A percentile compares a stretch with the other conserved stretches of the same genome.
Evolutionary conservation across 1,140 invertebrate genomes (phyloP).

Genomic region (Aphelinus certus): DNA sequence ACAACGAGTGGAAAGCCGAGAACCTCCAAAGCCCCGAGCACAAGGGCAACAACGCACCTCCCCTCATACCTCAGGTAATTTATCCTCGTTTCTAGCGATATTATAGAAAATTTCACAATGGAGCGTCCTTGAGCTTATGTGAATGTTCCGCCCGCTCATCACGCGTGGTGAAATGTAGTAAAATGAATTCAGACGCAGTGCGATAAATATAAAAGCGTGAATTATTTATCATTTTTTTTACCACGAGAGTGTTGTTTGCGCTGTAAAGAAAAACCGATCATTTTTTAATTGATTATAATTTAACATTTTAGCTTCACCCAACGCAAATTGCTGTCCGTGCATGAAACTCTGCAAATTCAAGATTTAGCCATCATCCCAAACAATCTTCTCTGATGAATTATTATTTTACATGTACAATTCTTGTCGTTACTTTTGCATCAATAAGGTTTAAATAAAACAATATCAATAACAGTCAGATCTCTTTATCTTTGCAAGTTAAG

Average conservation of each 20-base stretch:
- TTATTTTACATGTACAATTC: too few relatives aligned
- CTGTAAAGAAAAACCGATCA: too few relatives aligned
- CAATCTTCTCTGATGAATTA: neutral
- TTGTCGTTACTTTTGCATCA: neutral
- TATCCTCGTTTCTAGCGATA: neutral
- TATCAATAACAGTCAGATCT: neutral
- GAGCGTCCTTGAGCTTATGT: too few relatives aligned
- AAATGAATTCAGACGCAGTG: too few relatives aligned
- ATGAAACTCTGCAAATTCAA: conserved; percentile 41
- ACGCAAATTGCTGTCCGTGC: conserved; percentile 44
- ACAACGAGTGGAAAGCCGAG: conserved; percentile 92
- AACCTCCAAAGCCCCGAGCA: conserved; percentile 77
- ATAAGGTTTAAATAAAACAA: conserved; percentile 1
- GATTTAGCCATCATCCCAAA: conserved; percentile 34
- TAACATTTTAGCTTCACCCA: conserved; percentile 51
- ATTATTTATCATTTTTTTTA: too few relatives aligned
- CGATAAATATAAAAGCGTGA: too few relatives aligned
- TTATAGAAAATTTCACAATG: too few relatives aligned
- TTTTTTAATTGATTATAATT: conserved; percentile 28
- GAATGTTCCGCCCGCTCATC: too few relatives aligned
- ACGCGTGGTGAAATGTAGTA: too few relatives aligned
- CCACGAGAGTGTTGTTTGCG: too few relatives aligned
- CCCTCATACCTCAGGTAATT: conserved; percentile 56
- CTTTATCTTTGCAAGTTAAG: neutral
- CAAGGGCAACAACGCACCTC: conserved; percentile 56